These are phyloP conservation scores for Campoletis sonorensis DNA, from an alignment of 1,140 invertebrate genomes.

Conservation along the genomic window DNA sequence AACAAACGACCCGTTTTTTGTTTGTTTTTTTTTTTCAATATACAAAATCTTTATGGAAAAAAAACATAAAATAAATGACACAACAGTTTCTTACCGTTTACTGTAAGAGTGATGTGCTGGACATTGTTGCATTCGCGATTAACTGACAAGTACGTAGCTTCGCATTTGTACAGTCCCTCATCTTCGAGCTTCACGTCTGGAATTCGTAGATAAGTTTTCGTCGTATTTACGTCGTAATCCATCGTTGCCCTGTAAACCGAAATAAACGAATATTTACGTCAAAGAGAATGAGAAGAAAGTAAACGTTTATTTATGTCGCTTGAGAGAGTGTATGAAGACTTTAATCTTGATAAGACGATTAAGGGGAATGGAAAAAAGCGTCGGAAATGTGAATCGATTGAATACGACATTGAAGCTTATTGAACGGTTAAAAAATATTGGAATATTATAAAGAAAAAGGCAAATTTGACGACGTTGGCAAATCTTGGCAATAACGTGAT, in stretches of 20 bases:
- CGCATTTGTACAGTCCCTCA: slow-evolving; percentile 90
- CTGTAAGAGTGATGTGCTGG: slow-evolving; percentile 86
- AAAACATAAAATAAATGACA: background rate
- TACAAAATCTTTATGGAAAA: background rate
- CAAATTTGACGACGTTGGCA: slow-evolving; percentile 8
- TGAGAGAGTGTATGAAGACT: background rate
- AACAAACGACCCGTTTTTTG: background rate
- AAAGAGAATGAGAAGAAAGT: background rate
- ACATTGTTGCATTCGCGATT: slow-evolving; percentile 86
- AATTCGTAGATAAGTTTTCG: slow-evolving; percentile 83
- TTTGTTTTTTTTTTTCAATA: background rate
- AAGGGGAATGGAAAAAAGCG: too few relatives aligned
- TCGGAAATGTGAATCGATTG: background rate
- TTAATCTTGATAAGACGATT: too few relatives aligned
- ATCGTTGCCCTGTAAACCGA: slow-evolving; percentile 82
- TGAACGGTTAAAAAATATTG: background rate
- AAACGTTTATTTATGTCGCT: background rate
- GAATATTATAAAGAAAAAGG: background rate
- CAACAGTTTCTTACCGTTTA: slow-evolving; percentile 82
- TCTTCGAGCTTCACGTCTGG: slow-evolving; percentile 83
- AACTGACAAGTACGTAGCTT: slow-evolving; percentile 89
- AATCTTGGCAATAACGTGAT: slow-evolving; percentile 1
- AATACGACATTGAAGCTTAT: too few relatives aligned
- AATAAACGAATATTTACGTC: slow-evolving; percentile 15
- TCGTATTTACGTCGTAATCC: slow-evolving; percentile 80